Percentiles rank a stretch among this genome's conserved stretches.
phyloP scores from a whole-genome alignment of 2,888 invertebrate species.

The Heliconius cydno region DNA sequence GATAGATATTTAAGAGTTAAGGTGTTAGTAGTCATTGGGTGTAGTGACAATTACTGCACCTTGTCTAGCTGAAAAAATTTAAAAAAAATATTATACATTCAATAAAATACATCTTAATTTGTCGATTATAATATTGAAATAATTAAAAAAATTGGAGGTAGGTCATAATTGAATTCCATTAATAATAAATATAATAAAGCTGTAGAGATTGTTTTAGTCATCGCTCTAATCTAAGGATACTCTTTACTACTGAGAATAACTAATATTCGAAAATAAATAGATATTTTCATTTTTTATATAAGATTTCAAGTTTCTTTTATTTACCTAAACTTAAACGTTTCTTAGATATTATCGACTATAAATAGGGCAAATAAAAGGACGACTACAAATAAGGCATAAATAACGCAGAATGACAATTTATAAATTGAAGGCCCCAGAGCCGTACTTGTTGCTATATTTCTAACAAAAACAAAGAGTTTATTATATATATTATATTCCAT shows the following conservation, averaged over 20 bases:
- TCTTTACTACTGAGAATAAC: not conserved
- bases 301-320: not conserved
- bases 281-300: not conserved
- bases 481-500: not conserved
- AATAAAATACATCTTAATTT: too few species aligned
- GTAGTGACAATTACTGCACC: too few species aligned
- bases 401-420: slow-evolving; percentile 47
- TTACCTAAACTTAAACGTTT: slow-evolving; percentile 12
- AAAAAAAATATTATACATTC: too few species aligned
- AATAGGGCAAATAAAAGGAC: slow-evolving; percentile 32
- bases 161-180: too few species aligned
- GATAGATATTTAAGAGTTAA: too few species aligned
- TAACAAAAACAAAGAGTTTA: not conserved
- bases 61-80: too few species aligned
- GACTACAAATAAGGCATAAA: slow-evolving; percentile 40
- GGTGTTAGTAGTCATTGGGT: too few species aligned
- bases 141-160: too few species aligned
- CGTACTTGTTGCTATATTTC: slow-evolving; percentile 32
- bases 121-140: too few species aligned
- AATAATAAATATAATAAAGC: too few species aligned
- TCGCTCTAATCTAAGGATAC: not conserved
- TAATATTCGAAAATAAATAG: not conserved
- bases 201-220: too few species aligned
- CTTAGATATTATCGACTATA: slow-evolving; percentile 18
- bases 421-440: slow-evolving; percentile 49